Evolutionary conservation across 2,113 vertebrate genomes (phyloP), one percentile per base, ranked within the genome.

Genomic region (Lampris megalopsis): DNA sequence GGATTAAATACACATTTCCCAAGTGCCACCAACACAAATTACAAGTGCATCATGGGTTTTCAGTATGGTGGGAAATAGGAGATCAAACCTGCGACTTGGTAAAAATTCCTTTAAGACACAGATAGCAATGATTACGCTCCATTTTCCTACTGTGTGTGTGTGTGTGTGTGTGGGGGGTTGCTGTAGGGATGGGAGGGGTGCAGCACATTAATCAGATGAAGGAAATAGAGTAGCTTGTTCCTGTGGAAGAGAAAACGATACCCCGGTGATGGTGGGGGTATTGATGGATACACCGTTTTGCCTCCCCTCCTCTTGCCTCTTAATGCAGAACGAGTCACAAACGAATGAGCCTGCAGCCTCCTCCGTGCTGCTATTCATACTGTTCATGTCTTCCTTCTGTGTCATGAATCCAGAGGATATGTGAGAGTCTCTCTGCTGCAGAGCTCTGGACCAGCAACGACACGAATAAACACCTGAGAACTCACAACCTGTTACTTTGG

Each of bases 151-250:
- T 73, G 68, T 56, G 72, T 47, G 37, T 50, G 4, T 10, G 48
- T n/a, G 47, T 54, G 38, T 36, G 2, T 38, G 36, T 8, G 38
- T 24, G 60, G 24, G 42, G 11, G 36, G 3, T 13, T 0, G 57
- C 24, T 24, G 24, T 24, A 24, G 24, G 24, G 24, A 24, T 24
- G 24, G 24, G 24, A 24, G 24, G 24, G 24, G 24, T 24, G 24
- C 24, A 24, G 24, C 24, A 24, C 61, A 77, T 74, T 80, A 74
- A 80, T 71, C 73, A 63, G 48, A 65, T 61, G 52, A 66, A 45
- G 8, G 72, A 69, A 80, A 82, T 67, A 70, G 56, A 66, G 75
- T 24, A 6, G 35, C 59, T 78, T 60, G 53, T 65, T 57, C 56
- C n/a, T 59, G 53, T 68, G 48, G 64, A 56, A 68, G 50, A 57